Evolutionary conservation across 2,797 vertebrate genomes (phyloP).

Genomic region (Zalophus californianus): DNA sequence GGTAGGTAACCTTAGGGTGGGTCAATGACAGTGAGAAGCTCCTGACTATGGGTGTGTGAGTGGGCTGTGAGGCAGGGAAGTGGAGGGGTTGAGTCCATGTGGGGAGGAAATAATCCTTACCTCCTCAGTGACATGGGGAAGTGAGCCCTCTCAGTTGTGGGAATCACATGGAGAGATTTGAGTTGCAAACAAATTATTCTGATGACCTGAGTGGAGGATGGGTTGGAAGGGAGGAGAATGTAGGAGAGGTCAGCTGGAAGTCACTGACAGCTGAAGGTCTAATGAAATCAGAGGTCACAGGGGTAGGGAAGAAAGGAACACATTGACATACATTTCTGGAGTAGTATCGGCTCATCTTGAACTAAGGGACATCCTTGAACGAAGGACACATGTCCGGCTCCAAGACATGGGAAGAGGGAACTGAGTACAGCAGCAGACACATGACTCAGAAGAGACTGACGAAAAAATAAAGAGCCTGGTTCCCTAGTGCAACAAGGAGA

Average conservation of each 20-base stretch:
- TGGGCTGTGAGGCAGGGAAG: background rate
- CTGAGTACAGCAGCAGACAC: background rate
- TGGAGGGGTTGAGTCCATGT: background rate
- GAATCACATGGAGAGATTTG: background rate
- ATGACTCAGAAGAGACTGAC: background rate
- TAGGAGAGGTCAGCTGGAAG: background rate
- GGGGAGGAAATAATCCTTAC: background rate
- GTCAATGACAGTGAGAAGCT: background rate
- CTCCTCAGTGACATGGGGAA: background rate
- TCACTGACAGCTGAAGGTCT: background rate
- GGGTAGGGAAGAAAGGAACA: background rate
- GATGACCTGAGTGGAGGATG: background rate
- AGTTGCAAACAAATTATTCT: background rate
- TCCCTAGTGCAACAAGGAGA: background rate
- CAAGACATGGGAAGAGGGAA: background rate
- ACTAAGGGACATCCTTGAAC: background rate
- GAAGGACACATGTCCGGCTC: background rate
- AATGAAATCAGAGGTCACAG: background rate
- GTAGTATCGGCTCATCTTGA: background rate
- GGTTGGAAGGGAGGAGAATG: background rate
- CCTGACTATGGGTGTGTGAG: rapidly evolving
- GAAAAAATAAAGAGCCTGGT: background rate
- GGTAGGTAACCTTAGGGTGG: background rate
- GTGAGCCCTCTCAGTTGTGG: background rate
- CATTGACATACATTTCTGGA: background rate